phyloP scores from a whole-genome alignment of 1,140 invertebrate genomes.

The Thaumetopoea pityocampa region DNA sequence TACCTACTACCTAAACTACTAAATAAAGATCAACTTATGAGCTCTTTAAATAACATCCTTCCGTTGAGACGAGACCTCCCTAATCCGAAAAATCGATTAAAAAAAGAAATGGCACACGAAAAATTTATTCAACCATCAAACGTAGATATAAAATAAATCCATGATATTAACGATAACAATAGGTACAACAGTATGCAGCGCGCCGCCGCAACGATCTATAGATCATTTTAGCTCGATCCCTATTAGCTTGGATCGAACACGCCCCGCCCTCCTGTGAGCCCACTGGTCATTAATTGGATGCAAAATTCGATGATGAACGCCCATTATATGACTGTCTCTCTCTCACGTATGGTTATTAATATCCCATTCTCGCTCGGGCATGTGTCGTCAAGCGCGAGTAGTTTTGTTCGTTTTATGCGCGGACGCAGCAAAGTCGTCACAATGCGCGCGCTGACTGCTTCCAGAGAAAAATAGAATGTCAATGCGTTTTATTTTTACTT shows the following conservation, averaged over 20 bases:
- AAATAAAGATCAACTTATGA: too few relatives aligned
- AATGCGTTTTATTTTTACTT: conserved; percentile 54
- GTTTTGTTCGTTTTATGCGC: conserved; percentile 58
- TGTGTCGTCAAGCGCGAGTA: conserved; percentile 23
- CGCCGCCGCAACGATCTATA: conserved; percentile 58
- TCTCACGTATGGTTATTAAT: conserved; percentile 14
- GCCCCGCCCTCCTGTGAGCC: conserved; percentile 63
- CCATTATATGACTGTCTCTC: conserved; percentile 38
- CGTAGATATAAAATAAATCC: conserved; percentile 64
- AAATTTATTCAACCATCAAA: conserved; percentile 67
- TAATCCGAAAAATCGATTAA: conserved; percentile 29
- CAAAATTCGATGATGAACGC: conserved; percentile 56
- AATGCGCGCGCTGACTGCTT: conserved; percentile 55
- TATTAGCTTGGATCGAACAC: conserved; percentile 56
- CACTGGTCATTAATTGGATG: conserved; percentile 72
- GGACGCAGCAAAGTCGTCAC: conserved; percentile 42
- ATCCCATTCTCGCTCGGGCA: conserved; percentile 27
- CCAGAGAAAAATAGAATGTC: conserved; percentile 66
- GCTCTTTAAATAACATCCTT: too few relatives aligned
- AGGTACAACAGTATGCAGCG: conserved; percentile 45
- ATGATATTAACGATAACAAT: conserved; percentile 66
- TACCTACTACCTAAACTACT: too few relatives aligned
- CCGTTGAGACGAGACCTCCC: conserved; percentile 14
- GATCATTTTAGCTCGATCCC: conserved; percentile 68
- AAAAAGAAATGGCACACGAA: conserved; percentile 43